Evolutionary conservation across 2,113 vertebrate species (phyloP).

Genomic region (Actinemys pallida): DNA sequence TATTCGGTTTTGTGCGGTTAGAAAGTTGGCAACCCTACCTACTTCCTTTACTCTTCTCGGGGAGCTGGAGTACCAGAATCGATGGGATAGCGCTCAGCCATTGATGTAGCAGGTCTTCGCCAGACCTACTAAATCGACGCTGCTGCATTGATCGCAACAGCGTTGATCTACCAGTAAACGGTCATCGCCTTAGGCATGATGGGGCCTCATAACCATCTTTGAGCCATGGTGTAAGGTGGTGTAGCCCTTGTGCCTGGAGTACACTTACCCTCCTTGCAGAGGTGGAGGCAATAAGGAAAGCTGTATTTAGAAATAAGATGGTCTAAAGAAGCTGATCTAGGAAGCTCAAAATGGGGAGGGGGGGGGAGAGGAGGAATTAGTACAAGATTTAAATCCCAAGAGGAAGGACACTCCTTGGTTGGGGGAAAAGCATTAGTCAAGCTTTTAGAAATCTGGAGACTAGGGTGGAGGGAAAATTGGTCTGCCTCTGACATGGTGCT

Average conservation of each 20-base stretch:
- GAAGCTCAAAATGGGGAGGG: not conserved
- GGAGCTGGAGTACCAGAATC: no score
- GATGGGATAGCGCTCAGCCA: no score
- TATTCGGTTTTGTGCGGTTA: no score
- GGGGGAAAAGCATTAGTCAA: not conserved
- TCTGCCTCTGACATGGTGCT: not conserved
- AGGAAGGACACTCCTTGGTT: not conserved
- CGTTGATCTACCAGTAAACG: no score
- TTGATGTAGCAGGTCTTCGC: no score
- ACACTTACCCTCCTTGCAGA: not conserved
- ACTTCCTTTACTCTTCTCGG: no score
- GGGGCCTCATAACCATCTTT: not conserved
- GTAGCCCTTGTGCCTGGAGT: not conserved
- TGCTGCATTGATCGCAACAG: no score
- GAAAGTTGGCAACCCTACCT: no score
- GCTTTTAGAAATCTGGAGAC: not conserved
- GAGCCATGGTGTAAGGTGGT: not conserved
- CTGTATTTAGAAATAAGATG: no score
- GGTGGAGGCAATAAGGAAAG: not conserved
- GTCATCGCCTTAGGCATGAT: not conserved
- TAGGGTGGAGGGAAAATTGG: slow-evolving; percentile 17
- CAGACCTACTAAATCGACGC: no score
- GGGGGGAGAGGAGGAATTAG: not conserved
- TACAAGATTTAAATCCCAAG: not conserved
- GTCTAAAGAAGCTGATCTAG: not conserved